Conservation (phyloP, 2,797 vertebrate genomes). For the Glossophaga mutica region DNA sequence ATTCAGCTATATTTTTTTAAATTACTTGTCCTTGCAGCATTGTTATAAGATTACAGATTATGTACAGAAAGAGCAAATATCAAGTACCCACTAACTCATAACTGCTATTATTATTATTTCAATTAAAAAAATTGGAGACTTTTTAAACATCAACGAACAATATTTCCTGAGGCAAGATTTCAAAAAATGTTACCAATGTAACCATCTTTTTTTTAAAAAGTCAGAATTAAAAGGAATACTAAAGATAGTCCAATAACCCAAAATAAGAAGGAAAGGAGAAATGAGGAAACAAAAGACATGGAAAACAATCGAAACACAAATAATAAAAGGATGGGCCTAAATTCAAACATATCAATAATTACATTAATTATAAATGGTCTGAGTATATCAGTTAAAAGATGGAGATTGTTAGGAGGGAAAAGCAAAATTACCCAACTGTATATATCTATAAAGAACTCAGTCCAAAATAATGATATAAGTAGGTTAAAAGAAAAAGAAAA, state of each 20-base stretch:
- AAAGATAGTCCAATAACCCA: background rate
- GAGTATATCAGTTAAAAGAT: background rate
- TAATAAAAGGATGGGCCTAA: background rate
- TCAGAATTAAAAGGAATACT: background rate
- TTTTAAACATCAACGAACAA: background rate
- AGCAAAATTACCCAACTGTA: background rate
- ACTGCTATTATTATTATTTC: background rate
- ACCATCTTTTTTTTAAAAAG: background rate
- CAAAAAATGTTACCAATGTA: background rate
- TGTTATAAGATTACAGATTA: background rate
- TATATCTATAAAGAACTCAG: background rate
- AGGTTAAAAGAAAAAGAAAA: background rate
- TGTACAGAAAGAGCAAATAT: background rate
- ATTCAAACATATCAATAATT: background rate
- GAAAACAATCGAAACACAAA: background rate
- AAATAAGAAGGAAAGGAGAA: background rate
- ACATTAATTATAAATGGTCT: background rate
- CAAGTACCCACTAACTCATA: background rate
- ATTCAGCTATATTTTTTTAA: background rate
- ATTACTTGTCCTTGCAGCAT: background rate
- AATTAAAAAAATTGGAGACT: background rate
- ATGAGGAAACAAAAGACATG: background rate
- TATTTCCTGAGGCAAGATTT: background rate
- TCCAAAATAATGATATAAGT: background rate
- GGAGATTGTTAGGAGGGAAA: background rate